These are phyloP conservation scores for Gallinago nigripennis DNA, from an alignment of 2,797 vertebrate genomes.

Conservation along the genomic window DNA sequence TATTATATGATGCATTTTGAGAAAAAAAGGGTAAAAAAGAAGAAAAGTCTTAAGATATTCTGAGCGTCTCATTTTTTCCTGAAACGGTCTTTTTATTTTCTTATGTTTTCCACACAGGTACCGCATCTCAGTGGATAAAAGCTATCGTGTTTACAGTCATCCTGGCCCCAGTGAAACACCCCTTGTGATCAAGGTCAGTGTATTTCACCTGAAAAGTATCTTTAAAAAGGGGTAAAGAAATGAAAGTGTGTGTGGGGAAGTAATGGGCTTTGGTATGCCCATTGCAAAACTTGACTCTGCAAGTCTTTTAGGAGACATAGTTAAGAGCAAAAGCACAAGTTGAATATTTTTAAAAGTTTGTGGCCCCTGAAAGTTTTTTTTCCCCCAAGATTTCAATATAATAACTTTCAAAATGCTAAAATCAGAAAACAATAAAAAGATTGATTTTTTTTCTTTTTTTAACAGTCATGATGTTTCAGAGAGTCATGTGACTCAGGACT, in stretches of 20 bases:
- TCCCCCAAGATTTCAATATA: background rate
- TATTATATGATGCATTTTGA: background rate
- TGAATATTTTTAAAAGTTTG: background rate
- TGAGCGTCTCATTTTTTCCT: background rate
- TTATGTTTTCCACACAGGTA: background rate
- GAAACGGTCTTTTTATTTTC: background rate
- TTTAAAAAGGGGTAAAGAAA: background rate
- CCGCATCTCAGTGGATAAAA: constrained; percentile 10
- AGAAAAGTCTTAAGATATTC: background rate
- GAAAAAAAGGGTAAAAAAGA: background rate
- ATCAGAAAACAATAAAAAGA: background rate
- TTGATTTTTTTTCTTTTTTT: background rate
- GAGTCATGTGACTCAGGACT: background rate
- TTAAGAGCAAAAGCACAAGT: background rate
- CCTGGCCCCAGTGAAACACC: background rate
- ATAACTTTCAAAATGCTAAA: background rate
- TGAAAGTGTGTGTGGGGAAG: background rate
- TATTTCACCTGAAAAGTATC: background rate
- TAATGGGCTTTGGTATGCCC: background rate
- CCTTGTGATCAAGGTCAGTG: background rate
- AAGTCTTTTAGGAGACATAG: background rate
- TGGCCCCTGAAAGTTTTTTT: background rate
- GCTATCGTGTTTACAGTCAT: constrained; percentile 11
- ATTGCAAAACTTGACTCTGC: background rate
- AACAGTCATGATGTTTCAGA: background rate